Evolutionary conservation across 2,888 invertebrate species (phyloP).

Genomic region (Sicus ferrugineus): DNA sequence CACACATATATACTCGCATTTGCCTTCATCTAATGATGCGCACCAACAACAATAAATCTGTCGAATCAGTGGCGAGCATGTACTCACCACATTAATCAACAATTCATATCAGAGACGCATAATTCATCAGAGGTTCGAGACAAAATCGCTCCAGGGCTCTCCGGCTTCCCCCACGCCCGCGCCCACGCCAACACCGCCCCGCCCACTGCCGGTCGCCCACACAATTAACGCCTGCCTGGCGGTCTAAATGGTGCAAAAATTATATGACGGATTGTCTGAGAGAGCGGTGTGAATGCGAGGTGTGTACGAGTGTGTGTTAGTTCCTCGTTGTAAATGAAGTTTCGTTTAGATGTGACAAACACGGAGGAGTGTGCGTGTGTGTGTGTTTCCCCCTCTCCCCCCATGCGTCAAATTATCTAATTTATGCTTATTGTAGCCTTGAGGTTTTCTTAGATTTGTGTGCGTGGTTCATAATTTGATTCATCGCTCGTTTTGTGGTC

Average conservation of each 20-base stretch:
- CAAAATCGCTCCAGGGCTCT: neutral
- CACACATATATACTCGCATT: neutral
- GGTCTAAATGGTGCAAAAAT: neutral
- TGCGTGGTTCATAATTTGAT: neutral
- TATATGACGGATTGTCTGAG: neutral
- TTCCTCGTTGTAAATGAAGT: neutral
- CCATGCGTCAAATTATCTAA: conserved; percentile 26
- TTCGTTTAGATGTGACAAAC: conserved; percentile 22
- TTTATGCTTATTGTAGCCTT: conserved; percentile 30
- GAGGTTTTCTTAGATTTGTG: conserved; percentile 12
- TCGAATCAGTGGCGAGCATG: neutral
- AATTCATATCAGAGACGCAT: conserved; percentile 31
- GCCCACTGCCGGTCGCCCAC: neutral
- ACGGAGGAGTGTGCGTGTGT: neutral
- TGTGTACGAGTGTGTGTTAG: neutral
- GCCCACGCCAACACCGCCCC: neutral
- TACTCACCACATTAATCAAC: conserved; percentile 18
- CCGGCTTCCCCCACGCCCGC: neutral
- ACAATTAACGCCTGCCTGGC: conserved; percentile 8
- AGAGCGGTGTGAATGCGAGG: too few relatives aligned
- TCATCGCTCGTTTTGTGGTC: conserved; percentile 1
- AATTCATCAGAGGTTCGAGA: conserved; percentile 2
- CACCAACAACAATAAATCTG: conserved; percentile 3
- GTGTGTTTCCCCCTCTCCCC: neutral
- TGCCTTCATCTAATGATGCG: neutral